phyloP scores from a whole-genome alignment of 2,888 invertebrate species.

The Callyntrura guangdongensis region DNA sequence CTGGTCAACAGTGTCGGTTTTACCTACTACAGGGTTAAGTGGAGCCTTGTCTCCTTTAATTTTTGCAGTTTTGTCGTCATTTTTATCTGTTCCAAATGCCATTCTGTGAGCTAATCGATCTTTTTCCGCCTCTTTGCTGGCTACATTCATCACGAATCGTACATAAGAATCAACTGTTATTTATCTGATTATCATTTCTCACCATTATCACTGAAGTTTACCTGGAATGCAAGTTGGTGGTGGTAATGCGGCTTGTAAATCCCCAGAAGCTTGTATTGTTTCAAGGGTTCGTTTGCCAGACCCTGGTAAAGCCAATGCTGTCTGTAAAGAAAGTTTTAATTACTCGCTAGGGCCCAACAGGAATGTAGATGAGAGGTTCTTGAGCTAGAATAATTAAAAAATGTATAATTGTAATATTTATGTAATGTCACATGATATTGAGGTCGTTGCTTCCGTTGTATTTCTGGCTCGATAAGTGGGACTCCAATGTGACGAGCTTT shows the following conservation, averaged over 20 bases:
- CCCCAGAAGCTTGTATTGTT: conserved; percentile 79
- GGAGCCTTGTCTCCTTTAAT: background rate
- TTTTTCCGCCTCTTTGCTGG: conserved; percentile 80
- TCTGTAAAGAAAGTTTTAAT: background rate
- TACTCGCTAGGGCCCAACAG: background rate
- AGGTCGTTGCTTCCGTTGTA: background rate
- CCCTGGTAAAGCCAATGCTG: background rate
- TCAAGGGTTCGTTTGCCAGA: conserved; percentile 68
- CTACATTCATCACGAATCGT: conserved; percentile 7
- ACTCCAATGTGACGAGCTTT: conserved; percentile 75
- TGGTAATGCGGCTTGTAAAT: conserved; percentile 64
- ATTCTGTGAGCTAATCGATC: conserved; percentile 80
- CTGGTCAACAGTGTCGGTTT: conserved; percentile 52
- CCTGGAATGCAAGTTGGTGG: conserved; percentile 56
- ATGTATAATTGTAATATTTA: too few species aligned
- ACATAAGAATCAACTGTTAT: background rate
- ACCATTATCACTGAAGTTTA: too few species aligned
- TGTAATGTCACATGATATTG: conserved; percentile 6
- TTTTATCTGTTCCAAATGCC: conserved; percentile 80
- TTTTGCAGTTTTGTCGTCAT: conserved; percentile 12
- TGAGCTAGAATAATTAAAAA: background rate
- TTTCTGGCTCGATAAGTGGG: conserved; percentile 42
- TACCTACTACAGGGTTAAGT: too few species aligned
- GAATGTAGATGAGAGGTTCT: background rate
- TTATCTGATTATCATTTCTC: too few species aligned